Base-by-base conservation (phyloP, 2,113 vertebrate genomes). In the Todiramphus saurophagus region DNA sequence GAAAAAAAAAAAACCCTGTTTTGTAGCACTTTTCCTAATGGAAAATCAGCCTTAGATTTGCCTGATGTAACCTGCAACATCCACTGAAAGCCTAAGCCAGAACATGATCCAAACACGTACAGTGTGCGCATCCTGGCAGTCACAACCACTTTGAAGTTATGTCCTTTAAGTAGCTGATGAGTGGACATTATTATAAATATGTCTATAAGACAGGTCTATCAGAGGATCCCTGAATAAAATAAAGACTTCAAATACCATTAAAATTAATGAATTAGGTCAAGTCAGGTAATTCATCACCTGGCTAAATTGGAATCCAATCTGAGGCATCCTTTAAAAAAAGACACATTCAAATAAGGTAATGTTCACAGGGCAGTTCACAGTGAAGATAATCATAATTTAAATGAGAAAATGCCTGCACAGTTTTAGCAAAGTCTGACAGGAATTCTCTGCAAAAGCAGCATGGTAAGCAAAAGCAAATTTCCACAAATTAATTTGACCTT, bases 401-500 rank as follows among this genome's bases (percentile, higher is more conserved):
- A 90, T 75, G 64, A 93, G 85, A 97, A 95, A 93, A 83, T 73
- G 81, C 48, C 75, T 79, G 55, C 64, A 82, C 8, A 72, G 68
- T 72, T 96, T 88, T 75, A 92, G 50, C 48, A 9, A 82, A 76
- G 68, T n/a, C 88, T 94, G 70, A 91, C 53, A 83, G 28, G 27
- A 17, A 91, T 73, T 95, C 67, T 83, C 69, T 31, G 59, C 56
- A 35, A 50, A 93, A 95, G 78, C 67, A 89, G 68, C 69, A 43
- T 37, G 84, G 73, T 88, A 96, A 97, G 93, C 83, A 97, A 95
- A 96, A 94, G 20, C 82, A 91, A 84, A 96, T 96, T 87, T 44
- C 93, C 80, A 86, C 67, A 96, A 94, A 96, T 96, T 95, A 94
- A 96, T 91, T 62, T 97, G 93, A 97, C 87, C 94, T 97, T 96